A percentile compares a stretch with the other conserved stretches of the same genome.
Conservation (phyloP, 1,140 invertebrate genomes). For the Thrips palmi region DNA sequence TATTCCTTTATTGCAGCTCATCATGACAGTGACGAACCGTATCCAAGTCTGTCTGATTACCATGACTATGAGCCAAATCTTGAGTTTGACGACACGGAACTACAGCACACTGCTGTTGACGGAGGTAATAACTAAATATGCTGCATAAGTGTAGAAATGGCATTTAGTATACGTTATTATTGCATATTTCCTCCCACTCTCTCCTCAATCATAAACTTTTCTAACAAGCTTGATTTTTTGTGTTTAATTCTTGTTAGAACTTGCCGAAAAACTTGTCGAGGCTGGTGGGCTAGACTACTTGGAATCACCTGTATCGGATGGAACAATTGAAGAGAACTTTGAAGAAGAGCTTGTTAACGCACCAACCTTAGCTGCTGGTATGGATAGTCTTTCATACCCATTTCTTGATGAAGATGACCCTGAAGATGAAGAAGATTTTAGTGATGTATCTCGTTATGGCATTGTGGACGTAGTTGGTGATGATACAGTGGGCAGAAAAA, state of each 20-base stretch:
- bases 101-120: conserved; percentile 36
- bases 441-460: conserved; percentile 61
- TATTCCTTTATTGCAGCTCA: too few species aligned
- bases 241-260: conserved; percentile 4
- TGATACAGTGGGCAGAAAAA: conserved; percentile 75
- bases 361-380: conserved; percentile 27
- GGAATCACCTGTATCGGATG: conserved; percentile 65
- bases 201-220: background rate
- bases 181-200: conserved; percentile 1
- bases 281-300: conserved; percentile 34
- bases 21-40: conserved; percentile 44
- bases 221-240: background rate
- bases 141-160: background rate
- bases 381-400: conserved; percentile 23
- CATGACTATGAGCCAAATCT: conserved; percentile 87
- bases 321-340: conserved; percentile 83
- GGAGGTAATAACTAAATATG: conserved; percentile 25
- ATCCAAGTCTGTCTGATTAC: conserved; percentile 75
- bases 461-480: conserved; percentile 84
- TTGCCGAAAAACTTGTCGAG: conserved; percentile 29
- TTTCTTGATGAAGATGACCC: conserved; percentile 25
- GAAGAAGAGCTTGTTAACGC: conserved; percentile 68
- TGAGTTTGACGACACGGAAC: conserved; percentile 89
- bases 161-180: conserved; percentile 1
- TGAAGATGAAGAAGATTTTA: conserved; percentile 44